Evolutionary conservation across 1,140 invertebrate genomes (phyloP), one percentile per base, ranked within the genome.

Genomic region (Pararge aegeria): DNA sequence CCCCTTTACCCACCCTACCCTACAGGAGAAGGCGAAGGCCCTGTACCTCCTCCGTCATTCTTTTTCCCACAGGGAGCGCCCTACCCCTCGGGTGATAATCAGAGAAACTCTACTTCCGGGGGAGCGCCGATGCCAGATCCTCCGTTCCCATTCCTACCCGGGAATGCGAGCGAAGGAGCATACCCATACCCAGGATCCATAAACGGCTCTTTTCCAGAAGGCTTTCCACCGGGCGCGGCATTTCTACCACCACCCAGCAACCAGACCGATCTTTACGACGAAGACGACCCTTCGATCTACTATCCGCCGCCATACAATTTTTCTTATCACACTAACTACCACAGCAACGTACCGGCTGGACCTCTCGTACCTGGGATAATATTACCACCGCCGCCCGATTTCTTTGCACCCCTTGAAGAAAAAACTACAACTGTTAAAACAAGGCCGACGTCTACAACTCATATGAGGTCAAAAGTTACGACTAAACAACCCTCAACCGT

Each of bases 261-360:
- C 83, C 91, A 93, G 65, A 93, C 94, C 38, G 94, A 95, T 70
- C 92, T 94, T 46, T 94, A 95, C 77, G 96, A 97, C 89, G 95
- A 96, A 84, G 95, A 96, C 82, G 96, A 97, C 89, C 96, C 96
- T 72, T 96, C 96, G 50, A 94, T 97, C 13, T 97, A 96, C 75
- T 96, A 97, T 92, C 96, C 96, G 60, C 95, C 96, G 68, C 95
- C 95, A 1, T 97, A 97, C 88, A 96, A 95, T 86, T 97, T 97
- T 88, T 94, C 94, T 58, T 97, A 96, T 83, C 92, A 91, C 61
- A 93, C 92, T 70, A 95, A 96, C 72, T 96, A 97, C 81, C 91
- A 93, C 0, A 95, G 93, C 21, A 90, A 89, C 15, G 95, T 97
- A 30, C 94, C 95, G 12, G 94, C 96, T 0, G 96, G 96, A 50